Base-by-base conservation (phyloP, 2,113 vertebrate genomes). In the Bubo blakistoni region DNA sequence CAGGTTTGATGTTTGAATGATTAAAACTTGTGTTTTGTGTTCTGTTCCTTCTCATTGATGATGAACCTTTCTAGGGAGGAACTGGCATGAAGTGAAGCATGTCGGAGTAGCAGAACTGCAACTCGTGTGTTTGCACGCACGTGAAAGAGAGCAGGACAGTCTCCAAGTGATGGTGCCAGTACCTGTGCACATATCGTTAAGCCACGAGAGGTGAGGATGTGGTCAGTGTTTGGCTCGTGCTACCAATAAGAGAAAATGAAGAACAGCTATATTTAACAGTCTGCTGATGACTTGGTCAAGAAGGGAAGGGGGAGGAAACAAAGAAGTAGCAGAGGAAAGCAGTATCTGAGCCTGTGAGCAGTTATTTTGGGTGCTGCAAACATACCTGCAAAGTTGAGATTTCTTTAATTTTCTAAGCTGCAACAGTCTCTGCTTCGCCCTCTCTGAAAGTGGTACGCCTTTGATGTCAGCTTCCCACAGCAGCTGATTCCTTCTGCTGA, bases 51-150 rank as follows among this genome's bases (percentile, higher is more conserved):
- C 21, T 81, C 54, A 8, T 44, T 4, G 7, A 62, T 17, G 4
- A 10, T 6, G 0, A 44, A 69, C 7, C 5, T 85, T 93, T 81
- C 88, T 8, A 98, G 98, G 97, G 88, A 99, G 99, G 90, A 98
- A 96, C 24, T 99, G 99, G 99, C 98, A 98, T 8, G 98, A 98
- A 38, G 99, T 99, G 70, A 98, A 98, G 20, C 98, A 98, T 17
- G 93, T 98, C 4, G 98, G 98, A 59, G 97, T 98, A 66, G 91
- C 97, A 12, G 98, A 99, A 47, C 98, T 99, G 47, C 98, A 98
- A 80, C 94, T 99, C 13, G 95, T 99, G 81, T 98, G 99, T 80
- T 96, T 99, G 49, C 98, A 98, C 0, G 99, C 98, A 6, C 98
- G 96, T 44, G 98, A 99, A 93, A 98, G 97, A 81, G 98, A 99